A percentile compares a stretch with the other conserved stretches of the same genome.
phyloP scores from a whole-genome alignment of 2,113 vertebrate genomes.

The Eurypyga helias region DNA sequence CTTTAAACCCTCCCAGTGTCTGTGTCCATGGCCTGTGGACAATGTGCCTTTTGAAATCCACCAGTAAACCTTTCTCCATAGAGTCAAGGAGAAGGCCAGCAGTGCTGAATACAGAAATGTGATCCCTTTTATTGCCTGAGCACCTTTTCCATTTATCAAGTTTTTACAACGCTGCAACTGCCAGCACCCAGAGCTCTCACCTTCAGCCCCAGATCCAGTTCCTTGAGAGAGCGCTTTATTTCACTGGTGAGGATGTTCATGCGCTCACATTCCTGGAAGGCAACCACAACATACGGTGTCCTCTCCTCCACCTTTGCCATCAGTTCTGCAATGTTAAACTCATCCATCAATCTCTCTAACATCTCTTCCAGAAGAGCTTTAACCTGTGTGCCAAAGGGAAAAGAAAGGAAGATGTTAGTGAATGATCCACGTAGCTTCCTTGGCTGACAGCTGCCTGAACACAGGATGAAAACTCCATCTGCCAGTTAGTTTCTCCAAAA shows the following conservation, averaged over 20 bases:
- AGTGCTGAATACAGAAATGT: neutral
- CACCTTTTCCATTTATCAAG: neutral
- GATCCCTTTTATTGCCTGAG: neutral
- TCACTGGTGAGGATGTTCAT: slow-evolving; percentile 91
- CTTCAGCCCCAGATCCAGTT: slow-evolving; percentile 90
- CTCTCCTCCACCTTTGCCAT: slow-evolving; percentile 85
- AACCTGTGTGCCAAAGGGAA: slow-evolving; percentile 75
- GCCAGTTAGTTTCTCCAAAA: neutral
- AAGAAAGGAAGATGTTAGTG: neutral
- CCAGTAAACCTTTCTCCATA: neutral
- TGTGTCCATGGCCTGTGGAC: neutral
- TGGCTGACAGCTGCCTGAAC: neutral
- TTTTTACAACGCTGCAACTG: accelerated
- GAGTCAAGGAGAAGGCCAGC: no score
- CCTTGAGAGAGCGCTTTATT: slow-evolving; percentile 82
- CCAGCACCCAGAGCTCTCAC: slow-evolving; percentile 54
- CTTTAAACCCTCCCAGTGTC: neutral
- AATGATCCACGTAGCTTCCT: neutral
- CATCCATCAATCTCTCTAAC: slow-evolving; percentile 87
- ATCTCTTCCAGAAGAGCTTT: slow-evolving; percentile 87
- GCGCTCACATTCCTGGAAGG: slow-evolving; percentile 92
- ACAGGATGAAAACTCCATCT: neutral
- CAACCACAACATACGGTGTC: slow-evolving; percentile 89
- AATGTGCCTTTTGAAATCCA: neutral
- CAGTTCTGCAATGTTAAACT: slow-evolving; percentile 89